Conservation (phyloP, 2,113 vertebrate species). For the Entomyzon cyanotis region DNA sequence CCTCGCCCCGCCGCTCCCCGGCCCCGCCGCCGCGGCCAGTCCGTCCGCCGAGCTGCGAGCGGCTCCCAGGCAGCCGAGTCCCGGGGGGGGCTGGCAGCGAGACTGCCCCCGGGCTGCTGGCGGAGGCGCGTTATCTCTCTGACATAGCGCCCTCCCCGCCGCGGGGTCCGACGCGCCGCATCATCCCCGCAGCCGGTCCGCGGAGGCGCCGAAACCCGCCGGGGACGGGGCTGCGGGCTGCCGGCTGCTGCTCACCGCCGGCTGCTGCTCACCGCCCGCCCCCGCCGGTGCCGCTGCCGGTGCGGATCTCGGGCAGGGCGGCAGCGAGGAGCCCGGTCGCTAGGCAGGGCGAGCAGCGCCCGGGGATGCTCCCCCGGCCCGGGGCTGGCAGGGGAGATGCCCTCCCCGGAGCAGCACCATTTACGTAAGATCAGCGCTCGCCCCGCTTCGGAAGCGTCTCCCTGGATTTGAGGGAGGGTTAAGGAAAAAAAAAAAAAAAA, state of each 20-base stretch:
- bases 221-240: background rate
- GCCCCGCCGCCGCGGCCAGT: background rate
- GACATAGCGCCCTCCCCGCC: conserved; percentile 1
- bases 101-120: conserved; percentile 21
- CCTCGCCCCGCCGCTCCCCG: background rate
- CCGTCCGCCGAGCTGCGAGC: background rate
- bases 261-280: background rate
- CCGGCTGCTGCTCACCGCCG: background rate
- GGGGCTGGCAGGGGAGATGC: background rate
- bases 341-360: background rate
- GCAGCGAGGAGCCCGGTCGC: background rate
- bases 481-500: too few species aligned
- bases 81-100: background rate
- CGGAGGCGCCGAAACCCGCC: background rate
- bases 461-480: background rate
- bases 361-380: background rate
- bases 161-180: conserved; percentile 7
- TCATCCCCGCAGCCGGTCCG: background rate
- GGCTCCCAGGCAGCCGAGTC: conserved; percentile 1
- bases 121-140: conserved; percentile 30
- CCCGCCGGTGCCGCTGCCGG: background rate
- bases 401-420: background rate
- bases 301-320: background rate
- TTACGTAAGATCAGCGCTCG: background rate
- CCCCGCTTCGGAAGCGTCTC: conserved; percentile 7